phyloP scores from a whole-genome alignment of 2,113 vertebrate species.

The Xerus inauris region DNA sequence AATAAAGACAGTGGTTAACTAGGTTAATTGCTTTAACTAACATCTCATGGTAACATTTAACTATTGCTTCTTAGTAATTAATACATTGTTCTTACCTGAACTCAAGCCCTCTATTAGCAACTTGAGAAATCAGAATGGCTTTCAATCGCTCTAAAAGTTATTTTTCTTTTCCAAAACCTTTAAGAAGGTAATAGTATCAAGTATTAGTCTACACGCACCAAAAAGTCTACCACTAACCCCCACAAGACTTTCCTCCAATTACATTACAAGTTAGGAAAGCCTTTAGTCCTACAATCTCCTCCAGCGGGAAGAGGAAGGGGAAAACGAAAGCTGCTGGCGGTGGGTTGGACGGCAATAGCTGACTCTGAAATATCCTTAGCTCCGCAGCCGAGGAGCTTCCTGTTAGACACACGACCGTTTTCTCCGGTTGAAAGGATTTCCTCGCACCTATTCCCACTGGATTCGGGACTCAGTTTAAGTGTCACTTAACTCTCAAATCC shows the following conservation, averaged over 20 bases:
- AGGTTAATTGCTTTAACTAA: background rate
- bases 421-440: background rate
- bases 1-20: background rate
- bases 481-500: background rate
- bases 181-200: slow-evolving; percentile 8
- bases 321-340: background rate
- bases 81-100: background rate
- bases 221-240: background rate
- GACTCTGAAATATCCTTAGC: background rate
- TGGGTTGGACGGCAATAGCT: background rate
- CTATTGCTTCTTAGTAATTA: background rate
- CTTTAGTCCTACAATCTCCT: background rate
- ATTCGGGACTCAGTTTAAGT: background rate
- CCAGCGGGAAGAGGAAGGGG: background rate
- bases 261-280: background rate
- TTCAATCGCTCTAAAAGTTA: background rate
- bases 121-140: background rate
- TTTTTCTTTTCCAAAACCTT: slow-evolving; percentile 23
- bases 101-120: background rate
- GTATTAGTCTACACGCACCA: background rate
- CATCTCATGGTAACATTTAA: background rate
- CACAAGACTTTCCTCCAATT: background rate
- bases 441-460: background rate
- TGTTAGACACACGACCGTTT: background rate
- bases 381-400: background rate